Conservation (phyloP, 53 echinoderm and acorn worm genomes). For the Stichopus horrens region DNA sequence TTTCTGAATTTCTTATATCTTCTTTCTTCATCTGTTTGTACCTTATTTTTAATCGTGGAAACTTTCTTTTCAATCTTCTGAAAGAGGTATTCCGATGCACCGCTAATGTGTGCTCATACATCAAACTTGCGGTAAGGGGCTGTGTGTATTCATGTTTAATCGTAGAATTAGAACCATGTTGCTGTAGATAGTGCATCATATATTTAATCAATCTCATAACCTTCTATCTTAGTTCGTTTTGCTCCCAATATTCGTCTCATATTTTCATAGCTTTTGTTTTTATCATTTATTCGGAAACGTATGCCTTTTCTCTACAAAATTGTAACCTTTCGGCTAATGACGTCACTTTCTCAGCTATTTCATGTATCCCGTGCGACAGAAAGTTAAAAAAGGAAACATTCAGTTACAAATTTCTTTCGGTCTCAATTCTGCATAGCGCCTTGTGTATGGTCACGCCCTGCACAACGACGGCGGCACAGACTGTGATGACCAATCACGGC, state of each 20-base stretch:
- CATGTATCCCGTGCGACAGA: too few relatives aligned
- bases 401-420: too few relatives aligned
- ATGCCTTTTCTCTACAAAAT: background rate
- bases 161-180: background rate
- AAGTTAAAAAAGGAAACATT: too few relatives aligned
- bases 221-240: background rate
- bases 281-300: background rate
- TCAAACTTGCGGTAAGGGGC: conserved; percentile 28
- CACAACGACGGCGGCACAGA: too few relatives aligned
- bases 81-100: conserved; percentile 16
- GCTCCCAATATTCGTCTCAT: background rate
- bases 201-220: background rate
- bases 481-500: too few relatives aligned
- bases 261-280: background rate
- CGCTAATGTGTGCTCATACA: conserved; percentile 30
- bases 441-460: too few relatives aligned
- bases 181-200: conserved; percentile 25
- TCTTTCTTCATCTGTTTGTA: background rate
- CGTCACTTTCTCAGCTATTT: background rate
- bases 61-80: background rate
- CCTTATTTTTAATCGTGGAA: background rate
- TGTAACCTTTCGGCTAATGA: background rate
- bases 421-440: too few relatives aligned
- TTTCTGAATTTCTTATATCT: background rate
- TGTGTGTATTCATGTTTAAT: conserved; percentile 17